Conservation (phyloP, 1,140 invertebrate genomes). For the Meloidogyne chitwoodi region DNA sequence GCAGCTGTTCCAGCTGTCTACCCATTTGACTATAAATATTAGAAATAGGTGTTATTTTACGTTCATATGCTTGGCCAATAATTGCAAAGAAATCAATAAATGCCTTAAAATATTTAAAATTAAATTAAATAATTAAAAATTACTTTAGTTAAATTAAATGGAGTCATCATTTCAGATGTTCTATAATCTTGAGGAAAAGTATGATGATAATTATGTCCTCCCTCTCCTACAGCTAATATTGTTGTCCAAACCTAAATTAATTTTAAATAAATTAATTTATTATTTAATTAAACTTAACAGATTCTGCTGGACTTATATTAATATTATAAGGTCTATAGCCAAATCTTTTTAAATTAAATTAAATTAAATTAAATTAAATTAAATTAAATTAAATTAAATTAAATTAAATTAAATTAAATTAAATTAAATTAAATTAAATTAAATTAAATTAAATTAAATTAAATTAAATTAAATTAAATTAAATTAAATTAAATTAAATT, state of each 20-base stretch:
- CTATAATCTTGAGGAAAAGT: conserved; percentile 92
- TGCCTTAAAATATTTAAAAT: conserved; percentile 44
- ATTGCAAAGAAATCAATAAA: conserved; percentile 76
- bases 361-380: too few species aligned
- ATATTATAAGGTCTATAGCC: conserved; percentile 83
- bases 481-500: too few species aligned
- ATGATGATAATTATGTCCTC: conserved; percentile 73
- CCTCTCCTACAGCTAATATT: conserved; percentile 39
- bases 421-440: too few species aligned
- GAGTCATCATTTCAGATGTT: conserved; percentile 74
- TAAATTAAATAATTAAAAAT: neutral
- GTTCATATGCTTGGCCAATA: conserved; percentile 80
- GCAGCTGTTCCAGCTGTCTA: conserved; percentile 32
- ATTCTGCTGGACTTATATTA: conserved; percentile 67
- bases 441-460: too few species aligned
- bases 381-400: too few species aligned
- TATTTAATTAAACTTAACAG: conserved; percentile 14
- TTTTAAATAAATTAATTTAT: neutral
- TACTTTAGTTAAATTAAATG: conserved; percentile 73
- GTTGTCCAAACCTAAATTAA: conserved; percentile 40
- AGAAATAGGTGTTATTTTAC: conserved; percentile 65
- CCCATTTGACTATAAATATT: conserved; percentile 45
- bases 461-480: too few species aligned
- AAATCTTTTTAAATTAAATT: conserved; percentile 69
- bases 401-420: too few species aligned